Evolutionary conservation across 1,140 invertebrate species (phyloP).

Genomic region (Brachionus paranguensis): DNA sequence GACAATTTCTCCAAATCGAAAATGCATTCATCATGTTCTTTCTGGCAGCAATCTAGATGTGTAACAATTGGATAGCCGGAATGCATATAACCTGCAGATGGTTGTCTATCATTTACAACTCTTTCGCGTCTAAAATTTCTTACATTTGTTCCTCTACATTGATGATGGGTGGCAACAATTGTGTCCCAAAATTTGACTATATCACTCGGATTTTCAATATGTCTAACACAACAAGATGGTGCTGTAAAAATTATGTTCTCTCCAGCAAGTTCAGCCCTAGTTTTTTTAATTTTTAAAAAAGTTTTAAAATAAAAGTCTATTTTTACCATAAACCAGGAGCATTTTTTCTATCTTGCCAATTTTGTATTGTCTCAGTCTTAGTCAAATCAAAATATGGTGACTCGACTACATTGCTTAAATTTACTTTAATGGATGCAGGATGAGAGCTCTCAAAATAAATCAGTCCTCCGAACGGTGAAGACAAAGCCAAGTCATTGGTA

Average conservation of each 20-base stretch:
- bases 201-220: slow-evolving; percentile 40
- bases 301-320: not conserved
- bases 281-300: not conserved
- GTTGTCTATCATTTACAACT: slow-evolving; percentile 44
- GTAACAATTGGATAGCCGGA: slow-evolving; percentile 45
- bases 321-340: slow-evolving; percentile 42
- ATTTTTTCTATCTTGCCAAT: slow-evolving; percentile 16
- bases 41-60: slow-evolving; percentile 43
- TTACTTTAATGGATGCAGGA: not conserved
- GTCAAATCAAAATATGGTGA: slow-evolving; percentile 28
- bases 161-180: slow-evolving; percentile 41
- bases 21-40: slow-evolving; percentile 39
- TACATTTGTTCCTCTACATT: slow-evolving; percentile 42
- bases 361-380: not conserved
- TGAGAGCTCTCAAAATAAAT: slow-evolving; percentile 7
- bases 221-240: slow-evolving; percentile 41
- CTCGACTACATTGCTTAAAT: not conserved
- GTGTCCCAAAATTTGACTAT: slow-evolving; percentile 42
- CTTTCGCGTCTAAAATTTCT: slow-evolving; percentile 39
- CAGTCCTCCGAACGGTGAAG: slow-evolving; percentile 15
- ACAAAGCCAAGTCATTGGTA: not conserved
- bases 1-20: slow-evolving; percentile 30
- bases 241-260: slow-evolving; percentile 43
- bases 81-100: slow-evolving; percentile 44
- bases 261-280: slow-evolving; percentile 43